Evolutionary conservation across 2,888 invertebrate genomes (phyloP), one percentile per base, ranked within the genome.

Genomic region (Lamellibrachia columna): DNA sequence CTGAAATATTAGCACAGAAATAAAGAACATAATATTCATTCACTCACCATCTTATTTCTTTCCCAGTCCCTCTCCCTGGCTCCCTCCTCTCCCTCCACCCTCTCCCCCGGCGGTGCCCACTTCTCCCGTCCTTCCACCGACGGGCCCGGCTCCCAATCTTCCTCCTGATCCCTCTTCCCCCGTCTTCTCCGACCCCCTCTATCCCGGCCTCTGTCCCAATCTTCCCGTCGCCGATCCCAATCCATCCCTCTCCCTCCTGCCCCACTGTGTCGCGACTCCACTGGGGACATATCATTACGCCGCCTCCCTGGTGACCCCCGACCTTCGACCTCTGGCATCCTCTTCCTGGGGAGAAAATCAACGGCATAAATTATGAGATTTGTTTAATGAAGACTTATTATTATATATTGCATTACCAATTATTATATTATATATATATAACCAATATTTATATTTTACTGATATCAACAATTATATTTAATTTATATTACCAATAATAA

Each of bases 241-340:
- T 90, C 52, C 40, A 55, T 90, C 90, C 53, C 11, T 28, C 91
- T 52, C 91, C 52, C 53, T 40, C 53, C 53, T 90, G 55, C 11
- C 53, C 92, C 40, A 58, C 90, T 11, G 92, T 90, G 90, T 60
- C 92, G 92, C 7, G 53, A n/a, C 8, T 53, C 52, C 53, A n/a
- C 90, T 53, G 90, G 22, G 6, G 52, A 90, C 90, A 52, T 8
- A n/a, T 90, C 52, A 40, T 90, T 28, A 90, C 90, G n/a, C 28
- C 55, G 90, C 40, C 90, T 53, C 92, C n/a, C 53, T 55, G 53
- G 53, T 55, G 92, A 53, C 90, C 92, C 90, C 90, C 92, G 28
- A 90, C 15, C 92, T 90, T 90, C 58, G 90, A 53, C 53, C 90
- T 92, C 53, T 90, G 90, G 15, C 92, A 40, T 92, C 92, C 90